Conservation (phyloP, 2,888 invertebrate species). For the Perizoma affinitatum region DNA sequence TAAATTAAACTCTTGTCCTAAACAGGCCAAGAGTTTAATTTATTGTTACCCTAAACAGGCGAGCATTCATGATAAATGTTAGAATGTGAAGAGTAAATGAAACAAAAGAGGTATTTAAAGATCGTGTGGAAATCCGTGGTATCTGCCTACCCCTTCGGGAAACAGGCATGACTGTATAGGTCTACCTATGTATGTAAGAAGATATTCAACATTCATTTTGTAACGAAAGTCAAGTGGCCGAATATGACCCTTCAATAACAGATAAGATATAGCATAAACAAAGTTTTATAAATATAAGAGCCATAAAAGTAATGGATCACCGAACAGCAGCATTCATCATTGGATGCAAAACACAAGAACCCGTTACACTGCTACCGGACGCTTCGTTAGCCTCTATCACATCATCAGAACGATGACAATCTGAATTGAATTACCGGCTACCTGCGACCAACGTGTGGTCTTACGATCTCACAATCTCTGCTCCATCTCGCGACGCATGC, state of each 20-base stretch:
- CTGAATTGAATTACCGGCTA: conserved; percentile 82
- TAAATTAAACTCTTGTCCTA: too few species aligned
- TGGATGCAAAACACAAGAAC: conserved; percentile 52
- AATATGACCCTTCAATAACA: conserved; percentile 15
- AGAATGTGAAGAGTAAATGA: too few species aligned
- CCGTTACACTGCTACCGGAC: conserved; percentile 69
- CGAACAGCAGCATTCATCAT: conserved; percentile 51
- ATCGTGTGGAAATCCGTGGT: too few species aligned
- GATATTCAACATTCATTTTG: not conserved
- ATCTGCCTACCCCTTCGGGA: too few species aligned
- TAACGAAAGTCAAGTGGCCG: conserved; percentile 5
- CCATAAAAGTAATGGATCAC: conserved; percentile 43
- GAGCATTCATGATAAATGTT: too few species aligned
- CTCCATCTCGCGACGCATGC: conserved; percentile 76
- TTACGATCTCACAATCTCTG: conserved; percentile 75
- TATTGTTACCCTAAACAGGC: too few species aligned
- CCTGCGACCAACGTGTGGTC: conserved; percentile 82
- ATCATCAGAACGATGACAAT: conserved; percentile 82
- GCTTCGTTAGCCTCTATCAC: conserved; percentile 80
- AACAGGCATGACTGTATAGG: too few species aligned
- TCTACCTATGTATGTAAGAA: too few species aligned
- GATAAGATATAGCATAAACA: conserved; percentile 33
- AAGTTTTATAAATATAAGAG: conserved; percentile 19
- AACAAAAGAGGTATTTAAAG: too few species aligned
- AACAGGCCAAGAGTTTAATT: too few species aligned